Conservation (phyloP, 2,113 vertebrate genomes). For the Strix uralensis region DNA sequence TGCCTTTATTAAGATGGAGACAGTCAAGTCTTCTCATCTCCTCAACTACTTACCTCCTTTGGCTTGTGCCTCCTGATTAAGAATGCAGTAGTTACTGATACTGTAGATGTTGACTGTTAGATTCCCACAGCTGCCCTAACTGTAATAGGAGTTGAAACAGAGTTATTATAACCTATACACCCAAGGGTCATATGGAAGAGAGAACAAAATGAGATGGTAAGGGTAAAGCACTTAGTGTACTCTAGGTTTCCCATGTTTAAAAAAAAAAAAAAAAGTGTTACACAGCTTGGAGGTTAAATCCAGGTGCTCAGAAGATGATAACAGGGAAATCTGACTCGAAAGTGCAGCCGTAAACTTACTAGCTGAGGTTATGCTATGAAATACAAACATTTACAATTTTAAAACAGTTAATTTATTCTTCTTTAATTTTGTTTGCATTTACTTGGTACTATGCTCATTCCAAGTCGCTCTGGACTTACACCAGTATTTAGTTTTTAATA, state of each 20-base stretch:
- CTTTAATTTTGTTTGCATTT: not conserved
- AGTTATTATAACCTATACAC: not conserved
- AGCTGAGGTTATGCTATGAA: not conserved
- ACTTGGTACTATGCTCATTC: not conserved
- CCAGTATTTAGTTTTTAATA: not conserved
- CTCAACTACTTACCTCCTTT: not conserved
- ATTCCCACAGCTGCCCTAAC: not conserved
- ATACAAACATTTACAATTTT: not conserved
- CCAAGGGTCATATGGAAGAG: not conserved
- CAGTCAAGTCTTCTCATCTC: not conserved
- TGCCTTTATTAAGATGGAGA: not conserved
- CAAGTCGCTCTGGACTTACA: not conserved
- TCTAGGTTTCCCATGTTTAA: not conserved
- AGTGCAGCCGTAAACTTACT: not conserved
- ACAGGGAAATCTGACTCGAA: not conserved
- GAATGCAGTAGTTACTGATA: constrained; percentile 29
- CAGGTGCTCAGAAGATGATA: not conserved
- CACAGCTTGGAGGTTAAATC: not conserved
- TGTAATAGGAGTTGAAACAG: constrained; percentile 4
- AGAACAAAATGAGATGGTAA: constrained; percentile 29
- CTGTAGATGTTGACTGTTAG: not conserved
- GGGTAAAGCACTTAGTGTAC: not conserved
- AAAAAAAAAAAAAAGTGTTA: not conserved
- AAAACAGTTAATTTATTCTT: not conserved
- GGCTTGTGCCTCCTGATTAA: not conserved